Evolutionary conservation across 64 coral and sea anemone species (phyloP), one percentile per base, ranked within the genome.

Genomic region (Dendrophyllia cribrosa): DNA sequence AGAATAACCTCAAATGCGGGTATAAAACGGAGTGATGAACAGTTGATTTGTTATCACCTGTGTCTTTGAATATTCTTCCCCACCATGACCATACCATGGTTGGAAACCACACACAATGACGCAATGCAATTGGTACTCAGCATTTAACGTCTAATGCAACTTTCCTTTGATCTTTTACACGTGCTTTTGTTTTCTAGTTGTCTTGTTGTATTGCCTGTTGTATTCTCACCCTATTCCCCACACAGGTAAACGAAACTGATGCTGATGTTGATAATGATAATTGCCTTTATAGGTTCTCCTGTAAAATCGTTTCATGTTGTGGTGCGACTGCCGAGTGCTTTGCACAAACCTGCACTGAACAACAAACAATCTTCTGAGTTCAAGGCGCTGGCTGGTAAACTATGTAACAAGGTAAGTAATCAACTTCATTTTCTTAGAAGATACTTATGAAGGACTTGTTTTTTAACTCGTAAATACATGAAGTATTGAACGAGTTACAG

Each of bases 231-330:
- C 34, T 34, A 34, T 34, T 34, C 34, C 34, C 34, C 34, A 34
- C 34, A 34, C 0, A 2, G 34, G 34, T 34, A 34, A 34, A 34
- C 34, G 34, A 2, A 34, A 34, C 34, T 34, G 34, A 34, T 34
- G 34, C 0, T 34, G 34, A 34, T 34, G 34, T 1, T 34, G 34
- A 34, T 34, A 2, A 34, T 34, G 34, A 34, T 34, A 2, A 34
- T 34, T 34, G 34, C 53, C 12, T 56, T 56, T 12, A 56, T 8
- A 84, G 80, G 80, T 68, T 84, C 80, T 68, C 80, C 60, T 49
- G 60, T 51, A 23, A 84, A 68, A 16, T 84, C 80, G 34, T 84
- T 84, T n/a, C 66, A 84, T 68, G 80, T 19, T 48, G 61, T 84
- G 4, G 60, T 68, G 19, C 15, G 80, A 10, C 23, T 84, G 17